Percentiles rank a stretch among this genome's conserved stretches.
Evolutionary conservation across 1,140 invertebrate species (phyloP).

Genomic region (Coenobita brevimanus): DNA sequence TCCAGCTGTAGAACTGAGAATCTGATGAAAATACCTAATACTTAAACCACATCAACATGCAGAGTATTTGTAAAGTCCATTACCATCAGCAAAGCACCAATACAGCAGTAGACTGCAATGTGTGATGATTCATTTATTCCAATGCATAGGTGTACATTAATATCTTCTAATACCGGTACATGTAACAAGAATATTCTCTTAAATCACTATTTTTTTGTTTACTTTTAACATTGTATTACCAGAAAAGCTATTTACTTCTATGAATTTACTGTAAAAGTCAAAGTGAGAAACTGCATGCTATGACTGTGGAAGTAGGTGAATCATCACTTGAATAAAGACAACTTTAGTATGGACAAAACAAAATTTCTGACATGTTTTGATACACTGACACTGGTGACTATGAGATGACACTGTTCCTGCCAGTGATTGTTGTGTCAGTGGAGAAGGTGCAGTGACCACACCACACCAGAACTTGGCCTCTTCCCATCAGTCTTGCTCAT

Average conservation of each 20-base stretch:
- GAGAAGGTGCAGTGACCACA: neutral
- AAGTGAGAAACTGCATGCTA: neutral
- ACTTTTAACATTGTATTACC: neutral
- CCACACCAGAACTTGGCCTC: neutral
- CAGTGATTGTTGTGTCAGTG: neutral
- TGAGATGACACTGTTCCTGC: conserved; percentile 39
- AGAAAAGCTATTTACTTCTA: conserved; percentile 7
- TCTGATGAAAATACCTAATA: conserved; percentile 49
- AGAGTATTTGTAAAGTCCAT: conserved; percentile 59
- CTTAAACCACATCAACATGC: conserved; percentile 43
- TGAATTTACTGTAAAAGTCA: neutral
- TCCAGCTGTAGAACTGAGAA: conserved; percentile 56
- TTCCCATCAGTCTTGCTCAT: conserved; percentile 2
- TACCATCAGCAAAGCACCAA: conserved; percentile 58
- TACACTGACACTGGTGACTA: conserved; percentile 45
- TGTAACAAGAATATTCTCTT: neutral
- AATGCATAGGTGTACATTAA: conserved; percentile 35
- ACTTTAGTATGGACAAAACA: conserved; percentile 54
- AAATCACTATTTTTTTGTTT: neutral
- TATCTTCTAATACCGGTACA: neutral
- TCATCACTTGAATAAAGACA: conserved; percentile 39
- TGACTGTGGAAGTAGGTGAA: conserved; percentile 38
- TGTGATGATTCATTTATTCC: conserved; percentile 46
- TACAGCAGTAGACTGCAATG: conserved; percentile 50
- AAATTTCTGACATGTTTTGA: conserved; percentile 52